phyloP scores from a whole-genome alignment of 2,113 vertebrate species.

The Ondatra zibethicus region DNA sequence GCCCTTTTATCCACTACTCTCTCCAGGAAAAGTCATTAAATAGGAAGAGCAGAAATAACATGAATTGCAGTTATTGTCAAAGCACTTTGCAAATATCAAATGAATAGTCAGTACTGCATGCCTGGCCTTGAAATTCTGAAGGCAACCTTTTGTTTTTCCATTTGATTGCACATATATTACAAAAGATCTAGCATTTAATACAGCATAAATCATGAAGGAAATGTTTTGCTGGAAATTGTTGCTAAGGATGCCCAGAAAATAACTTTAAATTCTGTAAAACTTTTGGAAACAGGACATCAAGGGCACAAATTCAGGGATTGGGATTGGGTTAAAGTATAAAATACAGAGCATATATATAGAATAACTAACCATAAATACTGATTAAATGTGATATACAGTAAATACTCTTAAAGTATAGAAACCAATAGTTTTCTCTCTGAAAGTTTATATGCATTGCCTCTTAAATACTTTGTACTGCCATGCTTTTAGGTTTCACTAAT shows the following conservation, averaged over 20 bases:
- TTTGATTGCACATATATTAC: constrained; percentile 22
- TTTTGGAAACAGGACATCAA: background rate
- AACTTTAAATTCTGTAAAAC: background rate
- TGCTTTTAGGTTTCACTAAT: background rate
- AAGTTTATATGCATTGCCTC: no score
- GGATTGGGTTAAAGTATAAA: background rate
- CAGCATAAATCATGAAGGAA: background rate
- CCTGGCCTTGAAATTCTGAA: constrained; percentile 60
- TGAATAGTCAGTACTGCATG: constrained; percentile 5
- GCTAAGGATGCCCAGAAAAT: background rate
- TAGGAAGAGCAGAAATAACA: constrained; percentile 54
- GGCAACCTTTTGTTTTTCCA: constrained; percentile 35
- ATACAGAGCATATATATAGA: background rate
- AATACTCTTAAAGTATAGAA: background rate
- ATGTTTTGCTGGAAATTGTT: background rate
- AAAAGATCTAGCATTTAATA: background rate
- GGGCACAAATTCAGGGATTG: background rate
- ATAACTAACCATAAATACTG: background rate
- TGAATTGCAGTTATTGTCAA: constrained; percentile 53
- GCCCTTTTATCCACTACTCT: constrained; percentile 64
- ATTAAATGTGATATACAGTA: background rate
- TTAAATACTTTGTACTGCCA: background rate
- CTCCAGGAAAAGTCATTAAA: constrained; percentile 68
- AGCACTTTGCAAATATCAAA: constrained; percentile 70
- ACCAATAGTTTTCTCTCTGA: background rate